Evolutionary conservation across 2,888 invertebrate genomes (phyloP).

Genomic region (Chymomyza procnemis): DNA sequence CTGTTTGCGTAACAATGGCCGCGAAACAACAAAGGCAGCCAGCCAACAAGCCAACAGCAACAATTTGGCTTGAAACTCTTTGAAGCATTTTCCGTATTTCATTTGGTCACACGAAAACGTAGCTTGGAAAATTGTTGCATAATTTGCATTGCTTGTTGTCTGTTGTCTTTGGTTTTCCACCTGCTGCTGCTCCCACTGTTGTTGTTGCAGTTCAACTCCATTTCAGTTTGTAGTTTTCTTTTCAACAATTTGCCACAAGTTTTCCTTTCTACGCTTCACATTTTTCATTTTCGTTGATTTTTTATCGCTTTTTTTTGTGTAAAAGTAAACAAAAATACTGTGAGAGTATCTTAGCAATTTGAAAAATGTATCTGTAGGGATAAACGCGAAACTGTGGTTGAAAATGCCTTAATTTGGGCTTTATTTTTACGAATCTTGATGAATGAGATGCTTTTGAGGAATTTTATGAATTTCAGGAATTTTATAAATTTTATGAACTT

Average conservation of each 20-base stretch:
- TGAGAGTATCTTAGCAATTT: slow-evolving; percentile 65
- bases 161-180: slow-evolving; percentile 13
- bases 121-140: slow-evolving; percentile 34
- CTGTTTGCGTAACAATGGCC: slow-evolving; percentile 27
- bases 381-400: neutral
- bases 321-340: slow-evolving; percentile 46
- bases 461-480: too few relatives aligned
- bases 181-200: slow-evolving; percentile 38
- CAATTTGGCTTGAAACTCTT: neutral
- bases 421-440: too few relatives aligned
- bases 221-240: slow-evolving; percentile 38
- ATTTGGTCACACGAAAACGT: neutral
- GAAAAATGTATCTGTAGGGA: slow-evolving; percentile 56
- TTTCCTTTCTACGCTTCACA: slow-evolving; percentile 7
- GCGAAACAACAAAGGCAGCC: neutral
- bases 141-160: slow-evolving; percentile 39
- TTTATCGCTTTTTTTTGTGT: neutral
- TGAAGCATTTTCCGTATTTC: neutral
- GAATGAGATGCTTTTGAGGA: too few relatives aligned
- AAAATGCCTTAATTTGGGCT: too few relatives aligned
- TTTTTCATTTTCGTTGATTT: neutral
- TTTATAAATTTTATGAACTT: too few relatives aligned
- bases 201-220: slow-evolving; percentile 19
- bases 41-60: neutral
- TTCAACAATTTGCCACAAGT: slow-evolving; percentile 38